Conservation (phyloP, 2,797 vertebrate genomes). For the Epinephelus malabaricus region DNA sequence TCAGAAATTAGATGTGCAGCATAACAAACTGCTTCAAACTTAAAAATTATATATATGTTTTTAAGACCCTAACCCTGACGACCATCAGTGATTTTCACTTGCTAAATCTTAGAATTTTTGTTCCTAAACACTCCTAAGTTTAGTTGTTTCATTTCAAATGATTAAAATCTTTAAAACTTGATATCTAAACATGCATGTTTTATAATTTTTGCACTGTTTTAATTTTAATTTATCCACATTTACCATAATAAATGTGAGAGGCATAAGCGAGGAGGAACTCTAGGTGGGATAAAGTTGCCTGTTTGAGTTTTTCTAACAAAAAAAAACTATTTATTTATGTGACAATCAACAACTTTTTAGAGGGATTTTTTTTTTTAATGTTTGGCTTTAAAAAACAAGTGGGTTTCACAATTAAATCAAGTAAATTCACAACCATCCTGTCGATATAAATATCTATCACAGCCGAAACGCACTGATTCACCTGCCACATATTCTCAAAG, state of each 20-base stretch:
- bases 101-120: background rate
- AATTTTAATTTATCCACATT: background rate
- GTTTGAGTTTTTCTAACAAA: slow-evolving; percentile 3
- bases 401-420: background rate
- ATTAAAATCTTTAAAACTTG: background rate
- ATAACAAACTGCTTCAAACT: background rate
- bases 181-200: background rate
- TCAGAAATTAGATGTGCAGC: slow-evolving; percentile 7
- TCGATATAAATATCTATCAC: background rate
- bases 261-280: slow-evolving; percentile 2
- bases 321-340: no score
- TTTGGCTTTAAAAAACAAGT: background rate
- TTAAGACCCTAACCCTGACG: background rate
- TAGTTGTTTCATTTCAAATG: slow-evolving; percentile 7
- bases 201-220: slow-evolving; percentile 13
- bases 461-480: slow-evolving; percentile 31
- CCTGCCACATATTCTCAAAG: slow-evolving; percentile 26
- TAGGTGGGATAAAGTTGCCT: background rate
- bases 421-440: background rate
- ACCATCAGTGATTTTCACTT: slow-evolving; percentile 2
- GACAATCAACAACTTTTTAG: background rate
- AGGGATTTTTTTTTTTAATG: background rate
- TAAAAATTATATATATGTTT: background rate
- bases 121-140: slow-evolving; percentile 1
- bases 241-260: slow-evolving; percentile 21